Percentiles rank a stretch among this genome's conserved stretches.
phyloP scores from a whole-genome alignment of 2,888 invertebrate genomes.

The Pristionchus entomophagus region DNA sequence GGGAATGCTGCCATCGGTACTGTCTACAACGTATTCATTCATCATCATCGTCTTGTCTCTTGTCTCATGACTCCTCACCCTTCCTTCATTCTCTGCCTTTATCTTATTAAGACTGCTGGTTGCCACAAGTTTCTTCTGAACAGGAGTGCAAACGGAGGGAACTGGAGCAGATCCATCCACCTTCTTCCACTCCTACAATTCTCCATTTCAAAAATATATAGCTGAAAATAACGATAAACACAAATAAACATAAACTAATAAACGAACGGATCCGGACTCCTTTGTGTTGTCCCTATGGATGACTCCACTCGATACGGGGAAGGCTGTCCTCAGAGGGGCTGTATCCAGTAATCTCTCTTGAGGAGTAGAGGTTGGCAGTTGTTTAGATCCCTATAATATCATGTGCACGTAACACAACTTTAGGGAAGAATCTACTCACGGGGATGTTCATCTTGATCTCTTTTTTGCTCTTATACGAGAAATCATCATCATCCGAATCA shows the following conservation, averaged over 20 bases:
- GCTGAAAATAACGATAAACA: too few species aligned
- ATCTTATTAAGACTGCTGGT: slow-evolving; percentile 53
- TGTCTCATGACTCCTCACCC: too few species aligned
- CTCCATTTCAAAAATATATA: too few species aligned
- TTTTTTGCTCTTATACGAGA: slow-evolving; percentile 13
- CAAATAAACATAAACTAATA: background rate
- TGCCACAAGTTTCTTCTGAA: slow-evolving; percentile 61
- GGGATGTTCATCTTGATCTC: slow-evolving; percentile 45
- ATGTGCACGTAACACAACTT: background rate
- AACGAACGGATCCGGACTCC: slow-evolving; percentile 7
- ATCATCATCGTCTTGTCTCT: too few species aligned
- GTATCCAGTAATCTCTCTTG: slow-evolving; percentile 39
- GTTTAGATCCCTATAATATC: slow-evolving; percentile 28
- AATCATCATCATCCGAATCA: slow-evolving; percentile 45
- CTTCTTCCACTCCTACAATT: slow-evolving; percentile 50
- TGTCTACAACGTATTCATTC: background rate
- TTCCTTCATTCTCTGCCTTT: slow-evolving; percentile 7
- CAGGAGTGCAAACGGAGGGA: slow-evolving; percentile 56
- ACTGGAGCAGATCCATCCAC: slow-evolving; percentile 49
- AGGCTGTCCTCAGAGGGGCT: slow-evolving; percentile 56
- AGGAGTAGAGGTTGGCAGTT: slow-evolving; percentile 39
- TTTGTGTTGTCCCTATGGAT: slow-evolving; percentile 55
- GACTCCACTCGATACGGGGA: slow-evolving; percentile 69
- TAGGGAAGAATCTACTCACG: background rate
- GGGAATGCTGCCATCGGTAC: slow-evolving; percentile 2